Base-by-base conservation (phyloP, 2,888 invertebrate species). In the Blomia tropicalis region DNA sequence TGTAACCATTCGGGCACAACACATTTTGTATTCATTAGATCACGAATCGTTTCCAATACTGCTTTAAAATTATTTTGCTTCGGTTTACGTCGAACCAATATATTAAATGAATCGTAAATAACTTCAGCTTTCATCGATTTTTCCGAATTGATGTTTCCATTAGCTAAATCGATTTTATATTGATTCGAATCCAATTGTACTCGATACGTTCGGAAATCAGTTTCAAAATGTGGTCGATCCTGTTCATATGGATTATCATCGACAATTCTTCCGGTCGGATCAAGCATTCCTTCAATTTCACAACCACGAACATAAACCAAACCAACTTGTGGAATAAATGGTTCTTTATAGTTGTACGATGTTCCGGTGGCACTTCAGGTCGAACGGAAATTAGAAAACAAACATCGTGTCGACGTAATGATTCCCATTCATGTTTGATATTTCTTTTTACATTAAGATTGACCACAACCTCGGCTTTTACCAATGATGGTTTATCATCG, bases 41-140 rank as follows among this genome's bases (percentile, higher is more conserved):
- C 92, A 2, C 98, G 79, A 65, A 99, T 99, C 0, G 98, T 99
- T 75, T 96, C 95, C 69, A 99, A 76, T 1, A 99, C 98, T 0
- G 98, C 98, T 76, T 99, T 99, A 76, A 99, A 99, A 75, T 99
- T 99, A 73, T 99, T 99, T 76, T 98, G 95, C 72, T 99, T 98
- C 0, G 98, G 96, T 73, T 96, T 96, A n/a, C 98, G 81, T 41
- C 98, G 81, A 83, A 99, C 87, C 63, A 99, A 82, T 59, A 99
- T 84, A 74, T 95, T 98, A 75, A 99, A 98, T 14, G 85, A 83
- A 71, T 87, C 87, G 74, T 90, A 89, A 0, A 88, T 83, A 73
- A 89, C 87, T 66, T 71, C 67, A 17, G 65, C 59, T 19, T 53
- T 60, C 67, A 82, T 81, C 19, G 36, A 5, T 31, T 23, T 47